phyloP scores from a whole-genome alignment of 2,113 vertebrate genomes.

The Drymodes brunneopygia region DNA sequence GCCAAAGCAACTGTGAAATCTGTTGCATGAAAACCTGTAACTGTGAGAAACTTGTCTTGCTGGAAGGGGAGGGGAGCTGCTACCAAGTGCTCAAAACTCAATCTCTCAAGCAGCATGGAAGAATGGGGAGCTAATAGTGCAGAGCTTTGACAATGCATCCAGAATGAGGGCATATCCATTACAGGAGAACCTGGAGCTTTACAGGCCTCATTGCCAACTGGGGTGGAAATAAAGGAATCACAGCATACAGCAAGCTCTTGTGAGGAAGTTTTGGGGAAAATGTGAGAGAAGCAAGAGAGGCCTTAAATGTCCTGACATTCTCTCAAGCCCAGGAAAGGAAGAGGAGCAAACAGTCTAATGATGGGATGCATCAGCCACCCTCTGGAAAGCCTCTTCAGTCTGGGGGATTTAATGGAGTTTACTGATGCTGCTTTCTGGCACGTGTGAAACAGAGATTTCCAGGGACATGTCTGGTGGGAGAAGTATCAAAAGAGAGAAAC shows the following conservation, averaged over 20 bases:
- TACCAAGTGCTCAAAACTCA: slow-evolving; percentile 2
- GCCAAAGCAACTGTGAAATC: slow-evolving; percentile 40
- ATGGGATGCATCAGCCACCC: not conserved
- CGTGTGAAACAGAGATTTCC: not conserved
- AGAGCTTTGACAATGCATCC: not conserved
- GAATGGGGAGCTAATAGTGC: not conserved
- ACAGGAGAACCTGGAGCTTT: not conserved
- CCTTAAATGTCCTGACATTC: not conserved
- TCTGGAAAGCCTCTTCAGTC: not conserved
- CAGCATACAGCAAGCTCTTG: not conserved
- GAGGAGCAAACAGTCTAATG: not conserved
- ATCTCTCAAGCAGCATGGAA: not conserved
- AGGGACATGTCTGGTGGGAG: not conserved
- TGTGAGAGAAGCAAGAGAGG: not conserved
- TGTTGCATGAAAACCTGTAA: not conserved
- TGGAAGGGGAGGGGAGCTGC: not conserved
- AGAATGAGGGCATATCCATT: slow-evolving; percentile 5
- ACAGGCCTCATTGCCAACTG: not conserved
- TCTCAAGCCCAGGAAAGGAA: not conserved
- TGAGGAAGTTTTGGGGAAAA: not conserved
- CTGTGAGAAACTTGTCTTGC: not conserved
- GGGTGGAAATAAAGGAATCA: not conserved
- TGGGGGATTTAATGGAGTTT: not conserved
- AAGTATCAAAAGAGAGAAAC: not conserved
- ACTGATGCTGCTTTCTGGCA: not conserved